Base-by-base conservation (phyloP, 1,140 invertebrate genomes). In the Ceratina australensis region DNA sequence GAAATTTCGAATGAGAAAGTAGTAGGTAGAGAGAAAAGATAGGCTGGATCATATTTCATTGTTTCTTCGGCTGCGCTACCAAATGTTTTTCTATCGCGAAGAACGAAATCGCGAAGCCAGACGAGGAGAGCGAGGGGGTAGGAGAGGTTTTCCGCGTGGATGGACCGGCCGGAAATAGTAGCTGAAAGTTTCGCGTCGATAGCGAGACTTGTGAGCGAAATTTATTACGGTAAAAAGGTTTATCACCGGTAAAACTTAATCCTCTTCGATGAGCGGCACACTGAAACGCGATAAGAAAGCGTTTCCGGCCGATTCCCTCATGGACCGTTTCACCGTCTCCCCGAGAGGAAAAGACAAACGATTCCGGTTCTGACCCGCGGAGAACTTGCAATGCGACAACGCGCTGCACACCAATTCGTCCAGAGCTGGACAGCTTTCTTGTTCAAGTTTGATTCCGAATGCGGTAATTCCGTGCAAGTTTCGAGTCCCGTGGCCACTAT, bases 171-270 rank as follows among this genome's bases (percentile, higher is more conserved):
- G 47, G 49, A 67, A 26, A 22, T 67, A 42, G 22, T 3, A 5
- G 33, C 20, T 47, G 0, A 22, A 65, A 15, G 18, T 66, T 7
- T 49, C 16, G 24, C 28, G 47, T 26, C 49, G 24, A 67, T 15
- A 33, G 13, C 18, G 7, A 5, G 3, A 68, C 1, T 47, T 10
- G 10, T 8, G 8, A 13, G 3, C 12, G 42, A 16, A 68, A 49
- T 67, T 75, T 67, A 57, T 68, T 47, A 22, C 33, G 2, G 24
- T 13, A 60, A 33, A 47, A 75, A 75, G 42, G 10, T 68, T 75
- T 50, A 75, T 75, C 33, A 20, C 15, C 22, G 10, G 13, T 0
- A 13, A 59, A 65, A 22, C 52, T 60, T 68, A 67, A 71, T 67
- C 42, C 33, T 12, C 4, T 0, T 7, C 16, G 28, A 75, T 59